Conservation (phyloP, 2,113 vertebrate species). For the Grammatotria lemairii region DNA sequence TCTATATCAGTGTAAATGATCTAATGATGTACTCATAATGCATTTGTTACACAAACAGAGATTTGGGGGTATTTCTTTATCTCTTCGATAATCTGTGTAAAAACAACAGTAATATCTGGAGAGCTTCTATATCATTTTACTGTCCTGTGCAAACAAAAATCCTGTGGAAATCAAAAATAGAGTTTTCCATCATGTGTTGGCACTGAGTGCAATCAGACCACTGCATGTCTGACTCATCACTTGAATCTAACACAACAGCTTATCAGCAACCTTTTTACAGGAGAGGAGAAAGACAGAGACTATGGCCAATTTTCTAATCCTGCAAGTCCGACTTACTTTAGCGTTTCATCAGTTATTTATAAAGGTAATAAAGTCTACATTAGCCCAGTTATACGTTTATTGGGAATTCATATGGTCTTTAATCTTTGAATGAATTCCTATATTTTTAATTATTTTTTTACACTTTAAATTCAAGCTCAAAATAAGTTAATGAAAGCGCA, state of each 20-base stretch:
- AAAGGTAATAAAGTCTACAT: neutral
- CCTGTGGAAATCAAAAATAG: slow-evolving; percentile 12
- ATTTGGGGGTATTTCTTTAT: neutral
- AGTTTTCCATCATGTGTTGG: slow-evolving; percentile 4
- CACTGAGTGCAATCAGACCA: slow-evolving; percentile 22
- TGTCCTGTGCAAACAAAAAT: neutral
- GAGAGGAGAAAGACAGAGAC: neutral
- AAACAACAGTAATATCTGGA: neutral
- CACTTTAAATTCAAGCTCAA: neutral
- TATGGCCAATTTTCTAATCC: neutral
- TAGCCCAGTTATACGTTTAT: neutral
- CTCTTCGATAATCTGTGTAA: neutral
- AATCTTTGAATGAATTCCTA: neutral
- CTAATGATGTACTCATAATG: neutral
- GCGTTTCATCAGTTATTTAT: neutral
- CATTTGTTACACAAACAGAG: neutral
- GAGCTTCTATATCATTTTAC: neutral
- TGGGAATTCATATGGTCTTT: neutral
- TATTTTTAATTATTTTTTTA: neutral
- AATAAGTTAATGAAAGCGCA: neutral
- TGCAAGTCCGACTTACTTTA: neutral
- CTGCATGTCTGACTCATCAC: slow-evolving; percentile 21
- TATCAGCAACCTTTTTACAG: slow-evolving; percentile 20
- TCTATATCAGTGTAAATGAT: neutral
- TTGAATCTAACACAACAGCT: slow-evolving; percentile 18